Evolutionary conservation across 2,797 vertebrate species (phyloP).

Genomic region (Microcaecilia unicolor): DNA sequence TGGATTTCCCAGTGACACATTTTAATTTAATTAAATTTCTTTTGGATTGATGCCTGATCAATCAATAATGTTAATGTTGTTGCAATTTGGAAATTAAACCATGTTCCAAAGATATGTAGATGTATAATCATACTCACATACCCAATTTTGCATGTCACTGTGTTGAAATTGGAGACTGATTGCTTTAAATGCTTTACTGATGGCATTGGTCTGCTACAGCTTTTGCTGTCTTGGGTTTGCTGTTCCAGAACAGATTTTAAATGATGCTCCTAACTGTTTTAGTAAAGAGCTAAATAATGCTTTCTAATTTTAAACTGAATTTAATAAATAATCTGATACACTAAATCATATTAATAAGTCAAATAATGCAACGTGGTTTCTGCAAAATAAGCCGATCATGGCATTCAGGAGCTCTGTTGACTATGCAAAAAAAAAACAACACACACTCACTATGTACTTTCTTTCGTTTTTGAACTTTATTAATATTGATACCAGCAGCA

Average conservation of each 20-base stretch:
- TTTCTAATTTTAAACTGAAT: too few relatives aligned
- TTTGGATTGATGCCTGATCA: slow-evolving; percentile 69
- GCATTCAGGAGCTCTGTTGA: too few relatives aligned
- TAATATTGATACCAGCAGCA: too few relatives aligned
- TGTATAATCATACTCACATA: slow-evolving; percentile 17
- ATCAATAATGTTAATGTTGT: slow-evolving; percentile 77
- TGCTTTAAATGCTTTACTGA: slow-evolving; percentile 10
- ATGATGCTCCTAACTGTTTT: not conserved
- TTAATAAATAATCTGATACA: too few relatives aligned
- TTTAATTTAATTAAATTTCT: slow-evolving; percentile 77
- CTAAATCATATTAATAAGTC: too few relatives aligned
- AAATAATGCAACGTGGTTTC: too few relatives aligned
- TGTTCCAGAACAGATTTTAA: not conserved
- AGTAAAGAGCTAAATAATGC: too few relatives aligned
- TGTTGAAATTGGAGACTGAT: slow-evolving; percentile 16
- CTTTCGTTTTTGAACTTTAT: too few relatives aligned
- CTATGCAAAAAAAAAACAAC: too few relatives aligned
- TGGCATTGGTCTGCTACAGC: slow-evolving; percentile 16
- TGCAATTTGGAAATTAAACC: slow-evolving; percentile 71
- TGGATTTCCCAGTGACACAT: slow-evolving; percentile 57
- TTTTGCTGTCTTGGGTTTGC: slow-evolving; percentile 3
- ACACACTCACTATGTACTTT: too few relatives aligned
- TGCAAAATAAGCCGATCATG: too few relatives aligned
- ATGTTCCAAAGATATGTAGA: slow-evolving; percentile 29
- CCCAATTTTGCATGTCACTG: not conserved